Evolutionary conservation across 1,140 invertebrate species (phyloP).

Genomic region (Ceratoteleas bidentatus): DNA sequence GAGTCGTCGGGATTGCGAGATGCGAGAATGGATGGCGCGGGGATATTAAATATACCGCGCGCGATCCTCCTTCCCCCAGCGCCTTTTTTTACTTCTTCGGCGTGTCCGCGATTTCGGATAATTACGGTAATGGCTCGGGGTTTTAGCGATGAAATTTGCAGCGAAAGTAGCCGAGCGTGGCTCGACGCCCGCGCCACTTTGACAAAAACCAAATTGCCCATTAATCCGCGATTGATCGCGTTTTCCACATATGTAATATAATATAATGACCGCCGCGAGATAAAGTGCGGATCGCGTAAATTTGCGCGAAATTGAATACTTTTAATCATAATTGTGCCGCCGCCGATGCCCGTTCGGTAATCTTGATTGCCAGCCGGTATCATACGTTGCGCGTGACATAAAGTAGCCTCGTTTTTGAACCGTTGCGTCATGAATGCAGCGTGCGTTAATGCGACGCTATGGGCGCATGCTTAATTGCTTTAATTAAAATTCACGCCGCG

Average conservation of each 20-base stretch:
- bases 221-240: conserved; percentile 51
- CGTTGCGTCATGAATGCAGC: conserved; percentile 70
- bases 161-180: conserved; percentile 18
- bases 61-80: no score
- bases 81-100: background rate
- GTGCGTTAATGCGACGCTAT: conserved; percentile 72
- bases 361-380: conserved; percentile 49
- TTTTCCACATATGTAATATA: conserved; percentile 36
- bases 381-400: conserved; percentile 49
- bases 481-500: conserved; percentile 77
- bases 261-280: conserved; percentile 39
- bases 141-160: conserved; percentile 35
- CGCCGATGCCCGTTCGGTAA: conserved; percentile 33
- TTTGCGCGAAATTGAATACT: conserved; percentile 52
- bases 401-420: conserved; percentile 71
- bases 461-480: conserved; percentile 77
- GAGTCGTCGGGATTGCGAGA: conserved; percentile 38
- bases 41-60: conserved; percentile 14
- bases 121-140: conserved; percentile 43
- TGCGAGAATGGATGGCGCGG: conserved; percentile 12
- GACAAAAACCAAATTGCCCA: conserved; percentile 53
- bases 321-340: conserved; percentile 52
- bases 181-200: conserved; percentile 24
- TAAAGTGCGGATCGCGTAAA: conserved; percentile 51
- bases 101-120: conserved; percentile 28